Evolutionary conservation across 2,797 vertebrate genomes (phyloP), one percentile per base, ranked within the genome.

Genomic region (Bovichtus variegatus): DNA sequence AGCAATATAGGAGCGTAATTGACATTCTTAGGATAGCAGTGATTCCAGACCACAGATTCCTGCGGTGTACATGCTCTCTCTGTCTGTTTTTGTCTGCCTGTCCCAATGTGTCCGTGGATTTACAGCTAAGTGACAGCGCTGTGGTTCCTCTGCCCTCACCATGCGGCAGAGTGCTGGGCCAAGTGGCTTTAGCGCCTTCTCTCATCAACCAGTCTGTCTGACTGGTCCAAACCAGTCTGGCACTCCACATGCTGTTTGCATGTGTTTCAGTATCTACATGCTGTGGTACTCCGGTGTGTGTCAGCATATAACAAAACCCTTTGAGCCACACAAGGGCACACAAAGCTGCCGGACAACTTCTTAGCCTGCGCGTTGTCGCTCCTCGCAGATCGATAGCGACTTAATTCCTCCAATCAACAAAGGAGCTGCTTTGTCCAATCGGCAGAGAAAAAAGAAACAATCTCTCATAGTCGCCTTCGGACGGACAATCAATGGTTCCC

Each of bases 11-110:
- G 73, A 87, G 87, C 29, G 61, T 74, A 83, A 92, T 91, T 89
- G 89, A 83, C 91, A 94, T 94, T 92, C 90, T 90, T 88, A 54
- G 87, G 89, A 95, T 93, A 77, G 88, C 86, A 80, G 81, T 71
- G 80, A 93, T 91, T 94, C 90, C 86, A 93, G 90, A 93, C 92
- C 94, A 88, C 91, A 92, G 91, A 95, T 95, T 95, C 92, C 93
- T 95, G 94, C 5, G 92, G 93, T 80, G 68, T 71, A 71, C 88
- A 74, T 81, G 88, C 84, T 89, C 86, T 53, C 78, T 73, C 78
- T 27, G 78, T 93, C 89, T 92, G 86, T 89, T 89, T 91, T 84
- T 60, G 89, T 93, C 89, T 82, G 85, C 62, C 82, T 91, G 86
- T 90, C 85, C 80, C 80, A 65, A 66, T 79, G 83, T 87, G 80